A percentile compares a stretch with the other conserved stretches of the same genome.
These are phyloP conservation scores for Silurus asotus DNA, from an alignment of 2,113 vertebrate species.

Conservation along the genomic window DNA sequence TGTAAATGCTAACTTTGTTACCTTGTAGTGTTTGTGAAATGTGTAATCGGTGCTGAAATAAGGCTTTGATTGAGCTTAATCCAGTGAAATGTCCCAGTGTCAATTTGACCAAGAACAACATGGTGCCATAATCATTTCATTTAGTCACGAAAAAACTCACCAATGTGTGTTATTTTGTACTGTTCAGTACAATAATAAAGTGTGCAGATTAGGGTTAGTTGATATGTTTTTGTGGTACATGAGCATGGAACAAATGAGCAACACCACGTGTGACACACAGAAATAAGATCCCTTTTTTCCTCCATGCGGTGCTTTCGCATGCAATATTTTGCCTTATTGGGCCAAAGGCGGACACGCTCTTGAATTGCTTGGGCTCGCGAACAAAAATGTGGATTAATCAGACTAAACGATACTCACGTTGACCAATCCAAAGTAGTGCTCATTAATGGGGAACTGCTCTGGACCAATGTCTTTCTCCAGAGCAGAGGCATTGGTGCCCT, in stretches of 20 bases:
- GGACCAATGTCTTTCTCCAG: conserved; percentile 99
- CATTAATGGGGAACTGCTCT: conserved; percentile 99
- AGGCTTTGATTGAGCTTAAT: neutral
- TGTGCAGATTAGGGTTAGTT: neutral
- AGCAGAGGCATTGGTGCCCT: conserved; percentile 99
- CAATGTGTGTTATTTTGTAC: neutral
- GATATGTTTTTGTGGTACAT: neutral
- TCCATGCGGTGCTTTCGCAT: neutral
- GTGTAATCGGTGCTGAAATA: conserved; percentile 5
- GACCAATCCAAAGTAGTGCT: conserved; percentile 98
- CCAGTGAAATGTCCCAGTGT: neutral
- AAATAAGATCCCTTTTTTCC: neutral
- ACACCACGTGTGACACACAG: neutral
- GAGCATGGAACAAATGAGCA: neutral
- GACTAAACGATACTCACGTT: conserved; percentile 81
- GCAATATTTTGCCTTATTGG: neutral
- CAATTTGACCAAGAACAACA: conserved; percentile 14
- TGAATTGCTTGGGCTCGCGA: neutral
- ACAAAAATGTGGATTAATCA: conserved; percentile 6
- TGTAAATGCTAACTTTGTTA: neutral
- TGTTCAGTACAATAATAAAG: neutral
- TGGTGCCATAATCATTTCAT: neutral
- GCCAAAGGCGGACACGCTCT: neutral
- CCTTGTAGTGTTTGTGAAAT: conserved; percentile 9
- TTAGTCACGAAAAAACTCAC: neutral